phyloP scores from a whole-genome alignment of 2,797 vertebrate species.

The Rachycentron canadum region DNA sequence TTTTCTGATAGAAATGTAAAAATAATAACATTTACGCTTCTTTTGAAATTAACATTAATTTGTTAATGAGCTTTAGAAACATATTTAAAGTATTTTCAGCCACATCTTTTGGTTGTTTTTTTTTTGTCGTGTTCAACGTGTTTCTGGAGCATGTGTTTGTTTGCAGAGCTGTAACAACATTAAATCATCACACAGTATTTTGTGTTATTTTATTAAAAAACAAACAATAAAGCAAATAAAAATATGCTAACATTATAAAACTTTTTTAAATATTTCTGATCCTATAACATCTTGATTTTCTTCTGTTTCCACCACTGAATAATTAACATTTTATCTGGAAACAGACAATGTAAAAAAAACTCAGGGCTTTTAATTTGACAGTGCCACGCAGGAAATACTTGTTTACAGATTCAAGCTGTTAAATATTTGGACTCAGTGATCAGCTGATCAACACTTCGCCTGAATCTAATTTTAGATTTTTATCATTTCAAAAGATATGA shows the following conservation, averaged over 20 bases:
- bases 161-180: background rate
- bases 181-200: background rate
- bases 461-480: no score
- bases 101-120: no score
- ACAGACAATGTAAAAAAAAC: background rate
- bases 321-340: background rate
- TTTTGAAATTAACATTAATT: background rate
- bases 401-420: background rate
- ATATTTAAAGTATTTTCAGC: no score
- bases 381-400: background rate
- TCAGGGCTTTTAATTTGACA: conserved; percentile 6
- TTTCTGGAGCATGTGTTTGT: background rate
- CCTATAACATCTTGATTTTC: background rate
- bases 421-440: background rate
- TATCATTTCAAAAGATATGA: no score
- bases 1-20: no score
- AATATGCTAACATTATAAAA: background rate
- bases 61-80: background rate
- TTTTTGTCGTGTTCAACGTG: no score
- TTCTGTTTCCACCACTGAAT: background rate
- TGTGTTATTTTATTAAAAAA: conserved; percentile 35
- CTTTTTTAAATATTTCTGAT: background rate
- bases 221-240: conserved; percentile 3
- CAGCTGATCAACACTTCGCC: no score
- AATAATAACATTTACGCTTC: no score